A percentile compares a stretch with the other conserved stretches of the same genome.
Conservation (phyloP, 2,888 invertebrate species). For the Galeruca laticollis region DNA sequence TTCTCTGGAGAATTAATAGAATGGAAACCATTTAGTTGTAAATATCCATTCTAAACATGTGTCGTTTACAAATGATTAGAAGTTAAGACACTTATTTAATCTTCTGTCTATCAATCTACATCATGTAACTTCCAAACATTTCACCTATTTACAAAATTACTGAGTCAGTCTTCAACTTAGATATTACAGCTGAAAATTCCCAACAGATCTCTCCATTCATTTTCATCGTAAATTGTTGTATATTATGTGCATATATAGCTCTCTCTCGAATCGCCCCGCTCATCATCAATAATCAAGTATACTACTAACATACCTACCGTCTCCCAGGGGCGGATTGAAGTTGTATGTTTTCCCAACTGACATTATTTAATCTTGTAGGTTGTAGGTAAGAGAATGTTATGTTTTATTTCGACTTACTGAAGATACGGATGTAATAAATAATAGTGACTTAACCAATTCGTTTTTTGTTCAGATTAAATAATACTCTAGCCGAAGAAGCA, state of each 20-base stretch:
- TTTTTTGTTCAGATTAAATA: too few species aligned
- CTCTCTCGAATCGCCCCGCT: conserved; percentile 11
- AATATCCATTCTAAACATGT: too few species aligned
- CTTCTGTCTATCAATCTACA: too few species aligned
- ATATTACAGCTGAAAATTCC: conserved; percentile 11
- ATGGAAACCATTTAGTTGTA: not conserved
- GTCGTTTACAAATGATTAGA: not conserved
- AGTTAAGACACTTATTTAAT: too few species aligned
- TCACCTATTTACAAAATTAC: too few species aligned
- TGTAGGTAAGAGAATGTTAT: not conserved
- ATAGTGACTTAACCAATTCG: not conserved
- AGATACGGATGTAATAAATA: not conserved
- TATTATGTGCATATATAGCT: conserved; percentile 25
- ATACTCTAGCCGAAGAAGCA: too few species aligned
- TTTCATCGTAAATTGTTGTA: conserved; percentile 29
- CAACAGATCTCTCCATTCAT: conserved; percentile 26
- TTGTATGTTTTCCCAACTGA: not conserved
- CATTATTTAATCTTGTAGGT: not conserved
- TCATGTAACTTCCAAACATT: too few species aligned
- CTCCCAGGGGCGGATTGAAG: conserved; percentile 11
- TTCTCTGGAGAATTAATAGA: not conserved
- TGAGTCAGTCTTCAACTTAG: too few species aligned
- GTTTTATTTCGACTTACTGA: not conserved
- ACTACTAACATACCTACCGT: conserved; percentile 29
- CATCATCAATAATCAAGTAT: conserved; percentile 32